phyloP scores from a whole-genome alignment of 1,140 invertebrate species.

The Drosophila ironensis region DNA sequence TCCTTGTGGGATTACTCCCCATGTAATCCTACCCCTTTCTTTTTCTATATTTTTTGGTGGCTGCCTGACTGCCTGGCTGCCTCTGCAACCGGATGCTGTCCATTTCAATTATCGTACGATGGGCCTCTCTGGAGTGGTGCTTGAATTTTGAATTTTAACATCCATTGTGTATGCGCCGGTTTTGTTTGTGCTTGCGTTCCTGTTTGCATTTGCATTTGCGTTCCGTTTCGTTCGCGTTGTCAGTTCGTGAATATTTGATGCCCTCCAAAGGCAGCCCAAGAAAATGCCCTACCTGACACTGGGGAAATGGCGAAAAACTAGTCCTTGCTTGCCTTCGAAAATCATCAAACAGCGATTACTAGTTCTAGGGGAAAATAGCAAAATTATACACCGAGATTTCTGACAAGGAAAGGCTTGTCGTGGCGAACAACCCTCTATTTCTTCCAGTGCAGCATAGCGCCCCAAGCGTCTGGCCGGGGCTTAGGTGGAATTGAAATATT shows the following conservation, averaged over 20 bases:
- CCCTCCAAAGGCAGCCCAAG: slow-evolving; percentile 25
- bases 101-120: slow-evolving; percentile 75
- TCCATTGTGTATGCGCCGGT: slow-evolving; percentile 35
- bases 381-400: no score
- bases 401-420: no score
- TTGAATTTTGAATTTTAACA: slow-evolving; percentile 76
- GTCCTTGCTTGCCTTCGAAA: no score
- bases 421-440: neutral
- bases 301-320: no score
- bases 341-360: no score
- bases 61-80: no score
- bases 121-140: slow-evolving; percentile 60
- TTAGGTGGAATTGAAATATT: slow-evolving; percentile 38
- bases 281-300: slow-evolving; percentile 4
- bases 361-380: no score
- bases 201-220: slow-evolving; percentile 1
- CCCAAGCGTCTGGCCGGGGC: slow-evolving; percentile 18
- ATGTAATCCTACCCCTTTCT: slow-evolving; percentile 28
- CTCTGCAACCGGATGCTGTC: slow-evolving; percentile 75
- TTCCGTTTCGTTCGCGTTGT: slow-evolving; percentile 35
- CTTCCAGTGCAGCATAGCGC: slow-evolving; percentile 3
- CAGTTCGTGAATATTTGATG: slow-evolving; percentile 70
- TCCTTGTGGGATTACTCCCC: no score
- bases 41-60: slow-evolving; percentile 11
- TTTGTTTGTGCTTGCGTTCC: slow-evolving; percentile 8